phyloP scores from a whole-genome alignment of 2,113 vertebrate species.

The Serinus canaria region DNA sequence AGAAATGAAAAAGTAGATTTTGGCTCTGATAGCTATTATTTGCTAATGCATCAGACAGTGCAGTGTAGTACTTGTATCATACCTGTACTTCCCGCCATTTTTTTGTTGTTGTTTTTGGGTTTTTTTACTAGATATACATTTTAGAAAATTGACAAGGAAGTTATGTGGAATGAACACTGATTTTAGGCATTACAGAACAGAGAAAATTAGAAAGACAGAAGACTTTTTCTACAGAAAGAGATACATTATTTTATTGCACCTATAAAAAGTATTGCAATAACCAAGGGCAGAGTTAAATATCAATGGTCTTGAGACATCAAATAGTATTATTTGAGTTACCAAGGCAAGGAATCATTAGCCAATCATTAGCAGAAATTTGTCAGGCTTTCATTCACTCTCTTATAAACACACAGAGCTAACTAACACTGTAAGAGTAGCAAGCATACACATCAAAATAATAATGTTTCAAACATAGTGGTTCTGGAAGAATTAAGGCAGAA shows the following conservation, averaged over 20 bases:
- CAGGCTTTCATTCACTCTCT: neutral
- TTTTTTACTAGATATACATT: neutral
- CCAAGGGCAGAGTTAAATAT: neutral
- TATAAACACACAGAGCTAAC: neutral
- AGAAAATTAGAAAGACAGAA: neutral
- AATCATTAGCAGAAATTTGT: neutral
- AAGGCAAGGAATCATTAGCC: neutral
- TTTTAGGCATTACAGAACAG: neutral
- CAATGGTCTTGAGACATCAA: neutral
- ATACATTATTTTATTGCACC: neutral
- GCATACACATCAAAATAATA: neutral
- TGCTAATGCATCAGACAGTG: neutral
- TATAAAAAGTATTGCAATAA: neutral
- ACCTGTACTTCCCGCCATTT: neutral
- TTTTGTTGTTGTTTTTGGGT: neutral
- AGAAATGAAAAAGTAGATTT: neutral
- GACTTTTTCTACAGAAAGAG: neutral
- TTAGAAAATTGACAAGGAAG: neutral
- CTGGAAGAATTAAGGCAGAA: neutral
- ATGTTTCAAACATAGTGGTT: neutral
- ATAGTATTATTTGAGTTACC: neutral
- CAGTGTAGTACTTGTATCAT: neutral
- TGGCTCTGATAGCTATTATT: neutral
- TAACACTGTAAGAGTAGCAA: neutral
- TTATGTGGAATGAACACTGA: neutral